Conservation (phyloP, 2,113 vertebrate species). For the Neofelis nebulosa region DNA sequence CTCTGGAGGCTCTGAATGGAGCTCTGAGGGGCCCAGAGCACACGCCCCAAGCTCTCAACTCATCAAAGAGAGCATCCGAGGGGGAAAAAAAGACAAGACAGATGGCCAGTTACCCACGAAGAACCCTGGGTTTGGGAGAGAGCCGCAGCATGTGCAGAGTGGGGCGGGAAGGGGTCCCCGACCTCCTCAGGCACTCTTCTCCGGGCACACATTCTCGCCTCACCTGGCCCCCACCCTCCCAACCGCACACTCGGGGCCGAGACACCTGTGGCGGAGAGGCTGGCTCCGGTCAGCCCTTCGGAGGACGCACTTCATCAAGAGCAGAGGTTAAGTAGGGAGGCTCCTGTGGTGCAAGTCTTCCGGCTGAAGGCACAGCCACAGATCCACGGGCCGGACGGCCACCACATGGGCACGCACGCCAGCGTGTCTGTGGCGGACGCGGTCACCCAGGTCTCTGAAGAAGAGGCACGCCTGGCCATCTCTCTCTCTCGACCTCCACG, state of each 20-base stretch:
- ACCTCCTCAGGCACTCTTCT: too few species aligned
- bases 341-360: neutral
- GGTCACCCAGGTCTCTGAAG: neutral
- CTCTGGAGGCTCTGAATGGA: neutral
- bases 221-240: neutral
- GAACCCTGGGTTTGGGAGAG: neutral
- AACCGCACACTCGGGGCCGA: accelerated
- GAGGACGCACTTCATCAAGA: neutral
- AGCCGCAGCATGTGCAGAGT: accelerated
- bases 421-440: accelerated
- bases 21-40: neutral
- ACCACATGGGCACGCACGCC: accelerated
- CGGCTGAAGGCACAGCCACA: neutral
- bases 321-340: neutral
- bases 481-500: neutral
- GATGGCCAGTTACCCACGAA: neutral
- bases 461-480: accelerated
- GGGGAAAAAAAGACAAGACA: too few species aligned
- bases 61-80: neutral
- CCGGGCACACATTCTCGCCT: neutral
- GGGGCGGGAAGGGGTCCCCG: accelerated
- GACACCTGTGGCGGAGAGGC: neutral
- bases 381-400: accelerated
- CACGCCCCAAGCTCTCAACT: accelerated
- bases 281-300: neutral